phyloP scores from a whole-genome alignment of 2,888 invertebrate species.

The Pristionchus mayeri region DNA sequence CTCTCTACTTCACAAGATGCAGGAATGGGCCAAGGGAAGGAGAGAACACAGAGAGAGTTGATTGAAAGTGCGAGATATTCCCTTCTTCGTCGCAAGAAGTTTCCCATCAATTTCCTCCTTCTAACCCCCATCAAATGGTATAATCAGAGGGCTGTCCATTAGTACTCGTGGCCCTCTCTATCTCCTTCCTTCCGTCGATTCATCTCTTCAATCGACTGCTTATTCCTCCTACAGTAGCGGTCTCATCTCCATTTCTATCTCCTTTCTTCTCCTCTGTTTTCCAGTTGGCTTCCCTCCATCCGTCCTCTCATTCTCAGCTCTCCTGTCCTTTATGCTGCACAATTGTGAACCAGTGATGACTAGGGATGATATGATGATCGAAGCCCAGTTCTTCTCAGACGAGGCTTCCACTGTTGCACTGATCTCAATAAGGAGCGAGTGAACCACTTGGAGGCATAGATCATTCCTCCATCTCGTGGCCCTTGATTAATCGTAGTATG shows the following conservation, averaged over 20 bases:
- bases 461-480: too few species aligned
- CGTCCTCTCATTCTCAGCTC: background rate
- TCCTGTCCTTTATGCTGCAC: conserved; percentile 1
- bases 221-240: conserved; percentile 1
- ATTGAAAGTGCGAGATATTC: background rate
- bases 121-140: background rate
- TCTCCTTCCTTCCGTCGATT: conserved; percentile 11
- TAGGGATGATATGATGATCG: background rate
- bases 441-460: too few species aligned
- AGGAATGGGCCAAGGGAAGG: background rate
- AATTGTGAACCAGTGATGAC: background rate
- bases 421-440: too few species aligned
- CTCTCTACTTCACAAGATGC: background rate
- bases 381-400: background rate
- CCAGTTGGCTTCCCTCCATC: background rate
- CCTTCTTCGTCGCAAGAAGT: background rate
- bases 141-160: too few species aligned
- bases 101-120: conserved; percentile 3
- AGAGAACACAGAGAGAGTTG: background rate
- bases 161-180: background rate
- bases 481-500: too few species aligned
- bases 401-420: background rate
- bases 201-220: conserved; percentile 26
- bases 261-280: conserved; percentile 1
- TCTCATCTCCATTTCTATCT: conserved; percentile 2